These are phyloP conservation scores for Triops longicaudatus DNA, from an alignment of 1,140 invertebrate species.

Conservation along the genomic window DNA sequence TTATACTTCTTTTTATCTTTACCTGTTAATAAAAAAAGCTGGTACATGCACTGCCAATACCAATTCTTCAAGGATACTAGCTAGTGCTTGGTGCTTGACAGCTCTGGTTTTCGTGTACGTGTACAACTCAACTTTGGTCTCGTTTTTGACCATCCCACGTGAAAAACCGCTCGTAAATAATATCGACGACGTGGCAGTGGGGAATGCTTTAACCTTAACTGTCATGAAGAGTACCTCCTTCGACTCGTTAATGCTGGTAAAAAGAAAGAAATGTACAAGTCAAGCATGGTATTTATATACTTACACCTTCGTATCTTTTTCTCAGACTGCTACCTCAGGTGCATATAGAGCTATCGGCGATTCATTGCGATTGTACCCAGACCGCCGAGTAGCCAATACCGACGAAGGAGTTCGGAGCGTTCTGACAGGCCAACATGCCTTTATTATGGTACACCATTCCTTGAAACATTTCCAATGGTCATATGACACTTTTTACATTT, in stretches of 20 bases:
- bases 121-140: slow-evolving; percentile 19
- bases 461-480: background rate
- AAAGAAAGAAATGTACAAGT: background rate
- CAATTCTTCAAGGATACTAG: slow-evolving; percentile 9
- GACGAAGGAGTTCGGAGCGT: background rate
- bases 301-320: background rate
- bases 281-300: background rate
- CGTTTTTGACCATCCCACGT: slow-evolving; percentile 14
- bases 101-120: slow-evolving; percentile 1
- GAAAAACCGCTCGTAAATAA: background rate
- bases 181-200: slow-evolving; percentile 16
- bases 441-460: background rate
- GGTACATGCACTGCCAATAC: background rate
- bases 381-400: background rate
- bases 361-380: background rate
- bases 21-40: background rate
- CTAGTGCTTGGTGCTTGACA: slow-evolving; percentile 10
- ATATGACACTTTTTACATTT: background rate
- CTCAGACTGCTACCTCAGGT: background rate
- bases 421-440: background rate
- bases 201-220: background rate
- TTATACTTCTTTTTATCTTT: no score
- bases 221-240: slow-evolving; percentile 22
- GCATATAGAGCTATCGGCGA: background rate
- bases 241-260: slow-evolving; percentile 21